Percentiles rank a stretch among this genome's conserved stretches.
These are phyloP conservation scores for Lasioglossum marginatum DNA, from an alignment of 2,888 invertebrate genomes.

Conservation along the genomic window DNA sequence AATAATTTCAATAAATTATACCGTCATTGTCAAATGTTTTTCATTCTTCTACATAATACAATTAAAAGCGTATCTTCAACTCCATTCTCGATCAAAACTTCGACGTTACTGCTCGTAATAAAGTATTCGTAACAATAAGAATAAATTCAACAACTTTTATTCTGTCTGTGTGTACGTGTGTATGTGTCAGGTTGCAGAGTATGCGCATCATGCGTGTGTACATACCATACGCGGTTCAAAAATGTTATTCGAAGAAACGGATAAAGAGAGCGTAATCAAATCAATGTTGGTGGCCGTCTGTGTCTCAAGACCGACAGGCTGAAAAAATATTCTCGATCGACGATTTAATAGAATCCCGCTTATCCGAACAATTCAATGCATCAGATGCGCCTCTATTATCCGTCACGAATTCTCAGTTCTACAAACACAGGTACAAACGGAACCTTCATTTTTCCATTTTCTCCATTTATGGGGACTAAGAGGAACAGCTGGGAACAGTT, in stretches of 20 bases:
- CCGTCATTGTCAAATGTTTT: background rate
- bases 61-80: background rate
- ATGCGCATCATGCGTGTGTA: constrained; percentile 13
- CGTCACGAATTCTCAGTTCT: background rate
- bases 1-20: background rate
- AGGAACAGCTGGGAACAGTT: background rate
- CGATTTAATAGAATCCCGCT: background rate
- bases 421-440: background rate
- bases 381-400: background rate
- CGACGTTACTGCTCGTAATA: background rate
- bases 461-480: background rate
- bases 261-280: constrained; percentile 4
- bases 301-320: background rate
- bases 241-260: constrained; percentile 4
- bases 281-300: background rate
- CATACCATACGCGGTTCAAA: background rate
- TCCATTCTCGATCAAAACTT: background rate
- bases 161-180: background rate
- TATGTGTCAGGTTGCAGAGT: constrained; percentile 6
- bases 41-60: background rate
- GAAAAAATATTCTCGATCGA: background rate
- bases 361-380: background rate
- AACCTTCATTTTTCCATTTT: background rate
- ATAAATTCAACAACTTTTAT: background rate
- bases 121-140: background rate